Conservation (phyloP, 2,113 vertebrate species). For the Oryctolagus cuniculus region DNA sequence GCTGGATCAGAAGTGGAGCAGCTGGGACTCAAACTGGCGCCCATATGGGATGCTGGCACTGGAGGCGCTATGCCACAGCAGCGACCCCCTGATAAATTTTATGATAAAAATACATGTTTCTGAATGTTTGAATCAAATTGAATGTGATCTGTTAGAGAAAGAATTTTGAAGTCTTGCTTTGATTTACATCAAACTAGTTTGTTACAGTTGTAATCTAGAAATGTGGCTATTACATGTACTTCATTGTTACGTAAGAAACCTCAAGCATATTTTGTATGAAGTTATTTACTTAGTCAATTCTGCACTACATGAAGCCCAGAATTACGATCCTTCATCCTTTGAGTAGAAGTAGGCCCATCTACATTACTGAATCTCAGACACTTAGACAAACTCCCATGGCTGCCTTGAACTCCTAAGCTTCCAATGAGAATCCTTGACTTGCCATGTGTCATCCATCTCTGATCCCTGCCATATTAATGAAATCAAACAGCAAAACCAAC, state of each 20-base stretch:
- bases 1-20: too few species aligned
- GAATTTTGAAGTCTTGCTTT: conserved; percentile 41
- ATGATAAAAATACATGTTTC: conserved; percentile 41
- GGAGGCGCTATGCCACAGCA: too few species aligned
- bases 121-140: conserved; percentile 41
- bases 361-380: not conserved
- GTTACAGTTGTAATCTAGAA: not conserved
- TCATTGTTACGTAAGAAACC: conserved; percentile 10
- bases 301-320: conserved; percentile 11
- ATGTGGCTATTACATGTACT: not conserved
- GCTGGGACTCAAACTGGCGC: too few species aligned
- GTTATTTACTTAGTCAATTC: not conserved
- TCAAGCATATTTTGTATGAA: not conserved
- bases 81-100: not conserved
- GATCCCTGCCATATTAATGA: not conserved
- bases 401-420: not conserved
- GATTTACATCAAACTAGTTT: conserved; percentile 45
- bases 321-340: not conserved
- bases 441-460: not conserved
- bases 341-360: not conserved
- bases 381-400: not conserved
- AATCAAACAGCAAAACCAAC: not conserved
- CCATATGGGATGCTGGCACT: too few species aligned
- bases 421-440: conserved; percentile 19
- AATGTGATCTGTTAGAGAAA: conserved; percentile 16